Conservation (phyloP, 1,140 invertebrate species). For the Cephus cinctus region DNA sequence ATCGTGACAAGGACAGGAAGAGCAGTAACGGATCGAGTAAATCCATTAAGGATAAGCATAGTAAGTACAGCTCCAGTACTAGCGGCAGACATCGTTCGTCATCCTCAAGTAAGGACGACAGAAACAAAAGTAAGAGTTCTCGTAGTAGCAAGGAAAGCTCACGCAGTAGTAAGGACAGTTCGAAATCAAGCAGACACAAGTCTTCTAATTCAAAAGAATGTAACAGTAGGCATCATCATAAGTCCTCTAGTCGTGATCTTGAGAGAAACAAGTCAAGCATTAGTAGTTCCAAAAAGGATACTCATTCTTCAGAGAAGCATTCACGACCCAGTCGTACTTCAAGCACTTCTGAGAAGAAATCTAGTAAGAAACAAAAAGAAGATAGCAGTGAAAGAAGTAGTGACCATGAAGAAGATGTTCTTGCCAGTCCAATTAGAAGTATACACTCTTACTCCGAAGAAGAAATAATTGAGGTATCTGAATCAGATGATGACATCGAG, state of each 20-base stretch:
- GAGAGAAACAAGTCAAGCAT: constrained; percentile 29
- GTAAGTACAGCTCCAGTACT: constrained; percentile 22
- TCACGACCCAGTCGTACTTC: constrained; percentile 31
- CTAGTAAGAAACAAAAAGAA: constrained; percentile 23
- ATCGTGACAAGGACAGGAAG: constrained; percentile 20
- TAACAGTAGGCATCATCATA: constrained; percentile 24
- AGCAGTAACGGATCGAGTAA: constrained; percentile 11
- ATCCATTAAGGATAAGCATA: constrained; percentile 24
- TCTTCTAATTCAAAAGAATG: constrained; percentile 23
- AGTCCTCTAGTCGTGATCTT: constrained; percentile 30
- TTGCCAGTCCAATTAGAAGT: constrained; percentile 19
- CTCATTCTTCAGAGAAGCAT: constrained; percentile 26
- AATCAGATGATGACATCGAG: constrained; percentile 63
- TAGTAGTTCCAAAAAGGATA: constrained; percentile 22
- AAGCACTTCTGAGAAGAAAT: constrained; percentile 29
- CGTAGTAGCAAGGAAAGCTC: constrained; percentile 22
- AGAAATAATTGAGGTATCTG: constrained; percentile 38
- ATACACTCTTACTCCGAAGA: constrained; percentile 30
- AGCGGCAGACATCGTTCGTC: constrained; percentile 21
- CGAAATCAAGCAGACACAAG: constrained; percentile 21
- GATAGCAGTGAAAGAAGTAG: constrained; percentile 26
- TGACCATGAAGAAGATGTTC: constrained; percentile 10
- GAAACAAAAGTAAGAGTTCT: constrained; percentile 23
- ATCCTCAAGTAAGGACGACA: constrained; percentile 26
- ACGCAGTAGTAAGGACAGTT: constrained; percentile 22